Evolutionary conservation across 2,113 vertebrate species (phyloP).

Genomic region (Pluvialis apricaria): DNA sequence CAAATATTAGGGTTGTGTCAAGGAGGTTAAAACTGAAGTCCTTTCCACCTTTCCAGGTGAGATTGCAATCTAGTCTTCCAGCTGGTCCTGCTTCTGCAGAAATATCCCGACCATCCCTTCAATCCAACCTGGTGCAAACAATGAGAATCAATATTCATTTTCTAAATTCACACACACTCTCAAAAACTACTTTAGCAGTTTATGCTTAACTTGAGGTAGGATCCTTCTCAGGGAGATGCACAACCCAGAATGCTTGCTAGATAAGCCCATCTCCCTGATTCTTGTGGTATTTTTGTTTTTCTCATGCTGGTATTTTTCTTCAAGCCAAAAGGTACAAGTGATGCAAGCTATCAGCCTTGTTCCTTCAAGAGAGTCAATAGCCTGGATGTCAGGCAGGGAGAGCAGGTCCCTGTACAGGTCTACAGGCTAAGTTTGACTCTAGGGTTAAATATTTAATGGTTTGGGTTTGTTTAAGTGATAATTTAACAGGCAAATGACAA

Average conservation of each 20-base stretch:
- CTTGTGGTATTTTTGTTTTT: not conserved
- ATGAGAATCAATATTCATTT: not conserved
- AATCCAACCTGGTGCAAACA: not conserved
- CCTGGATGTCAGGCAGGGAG: not conserved
- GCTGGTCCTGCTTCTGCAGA: not conserved
- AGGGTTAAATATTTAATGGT: slow-evolving; percentile 34
- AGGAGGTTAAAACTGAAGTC: not conserved
- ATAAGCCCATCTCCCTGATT: not conserved
- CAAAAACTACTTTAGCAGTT: not conserved
- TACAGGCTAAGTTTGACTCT: not conserved
- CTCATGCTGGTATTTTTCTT: not conserved
- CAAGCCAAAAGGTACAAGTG: not conserved
- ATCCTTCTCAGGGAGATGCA: not conserved
- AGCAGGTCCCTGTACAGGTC: not conserved
- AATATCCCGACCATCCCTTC: not conserved
- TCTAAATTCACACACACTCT: not conserved
- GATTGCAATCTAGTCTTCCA: not conserved
- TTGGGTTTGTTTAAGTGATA: slow-evolving; percentile 20
- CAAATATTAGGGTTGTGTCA: not conserved
- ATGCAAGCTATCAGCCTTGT: not conserved
- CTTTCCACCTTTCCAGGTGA: not conserved
- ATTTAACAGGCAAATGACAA: slow-evolving; percentile 29
- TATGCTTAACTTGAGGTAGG: not conserved
- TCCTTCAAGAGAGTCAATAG: not conserved
- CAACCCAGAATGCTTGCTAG: not conserved